phyloP scores from a whole-genome alignment of 2,113 vertebrate species.

The Pseudorectes ferrugineus region DNA sequence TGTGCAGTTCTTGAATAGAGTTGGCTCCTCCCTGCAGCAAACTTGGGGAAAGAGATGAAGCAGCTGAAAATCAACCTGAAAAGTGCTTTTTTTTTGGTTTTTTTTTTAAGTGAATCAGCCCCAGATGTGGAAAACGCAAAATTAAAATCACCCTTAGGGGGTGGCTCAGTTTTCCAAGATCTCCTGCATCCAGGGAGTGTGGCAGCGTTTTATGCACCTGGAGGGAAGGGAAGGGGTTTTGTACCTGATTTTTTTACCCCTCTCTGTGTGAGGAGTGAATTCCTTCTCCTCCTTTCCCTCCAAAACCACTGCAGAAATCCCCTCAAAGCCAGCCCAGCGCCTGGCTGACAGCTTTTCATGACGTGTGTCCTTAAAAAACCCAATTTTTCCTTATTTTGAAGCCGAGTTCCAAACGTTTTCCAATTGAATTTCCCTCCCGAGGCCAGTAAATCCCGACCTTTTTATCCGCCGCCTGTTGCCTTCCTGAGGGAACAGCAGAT shows the following conservation, averaged over 20 bases:
- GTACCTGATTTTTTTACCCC: not conserved
- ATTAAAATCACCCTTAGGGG: not conserved
- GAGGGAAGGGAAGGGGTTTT: not conserved
- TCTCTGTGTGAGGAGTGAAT: not conserved
- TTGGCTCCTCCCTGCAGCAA: constrained; percentile 35
- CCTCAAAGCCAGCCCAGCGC: not conserved
- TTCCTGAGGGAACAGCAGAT: constrained; percentile 13
- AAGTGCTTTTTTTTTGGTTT: not conserved
- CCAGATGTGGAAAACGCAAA: not conserved
- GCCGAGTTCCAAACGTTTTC: not conserved
- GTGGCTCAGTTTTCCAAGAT: not conserved
- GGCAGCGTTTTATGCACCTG: not conserved
- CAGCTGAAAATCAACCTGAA: not conserved
- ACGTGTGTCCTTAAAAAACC: not conserved
- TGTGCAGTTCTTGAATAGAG: constrained; percentile 13
- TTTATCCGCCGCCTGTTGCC: not conserved
- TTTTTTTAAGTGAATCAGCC: not conserved
- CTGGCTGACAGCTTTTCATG: fast-evolving
- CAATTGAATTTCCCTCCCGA: not conserved
- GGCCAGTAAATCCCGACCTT: not conserved
- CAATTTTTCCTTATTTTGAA: fast-evolving
- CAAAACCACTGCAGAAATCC: not conserved
- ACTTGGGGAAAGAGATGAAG: not conserved
- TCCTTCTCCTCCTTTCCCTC: not conserved
- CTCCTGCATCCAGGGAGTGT: not conserved